Percentiles rank a stretch among this genome's conserved stretches.
phyloP scores from a whole-genome alignment of 2,113 vertebrate genomes.

The Leptobrachium ailaonicum region DNA sequence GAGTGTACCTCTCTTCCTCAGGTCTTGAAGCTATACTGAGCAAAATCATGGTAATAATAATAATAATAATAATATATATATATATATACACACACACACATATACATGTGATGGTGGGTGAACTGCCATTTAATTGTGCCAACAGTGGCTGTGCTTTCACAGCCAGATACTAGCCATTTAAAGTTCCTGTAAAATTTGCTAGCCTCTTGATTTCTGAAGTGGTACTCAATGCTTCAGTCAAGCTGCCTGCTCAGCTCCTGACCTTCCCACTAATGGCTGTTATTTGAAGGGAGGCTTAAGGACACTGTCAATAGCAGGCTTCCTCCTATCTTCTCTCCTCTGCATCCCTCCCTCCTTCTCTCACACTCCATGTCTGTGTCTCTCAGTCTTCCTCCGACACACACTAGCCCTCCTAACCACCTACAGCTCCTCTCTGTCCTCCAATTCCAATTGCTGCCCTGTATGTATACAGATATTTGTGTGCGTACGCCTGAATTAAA shows the following conservation, averaged over 20 bases:
- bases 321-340: constrained; percentile 69
- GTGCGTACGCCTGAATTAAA: constrained; percentile 18
- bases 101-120: not conserved
- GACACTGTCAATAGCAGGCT: constrained; percentile 87
- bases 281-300: constrained; percentile 93
- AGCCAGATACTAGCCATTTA: constrained; percentile 77
- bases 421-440: constrained; percentile 18
- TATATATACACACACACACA: no score
- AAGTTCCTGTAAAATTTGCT: constrained; percentile 86
- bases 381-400: constrained; percentile 60
- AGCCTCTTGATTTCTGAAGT: constrained; percentile 93
- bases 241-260: constrained; percentile 90
- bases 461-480: constrained; percentile 32
- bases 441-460: not conserved
- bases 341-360: constrained; percentile 65
- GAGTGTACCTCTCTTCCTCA: no score
- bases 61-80: no score
- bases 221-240: constrained; percentile 91
- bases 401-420: constrained; percentile 54
- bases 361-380: constrained; percentile 56
- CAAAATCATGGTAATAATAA: no score
- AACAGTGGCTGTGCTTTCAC: constrained; percentile 77
- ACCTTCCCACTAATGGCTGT: constrained; percentile 94
- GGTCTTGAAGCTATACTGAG: no score
- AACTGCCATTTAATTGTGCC: constrained; percentile 69